phyloP scores from a whole-genome alignment of 1,140 invertebrate species.

The fruit fly (Drosophila melanogaster) region Release_6_plus_ISO1_MT NT_033777.3:22631501-22632000 shows the following conservation, averaged over 20 bases:
- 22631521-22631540: neutral
- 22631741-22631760: neutral
- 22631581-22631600: neutral
- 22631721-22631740: slow-evolving; percentile 4
- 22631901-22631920: slow-evolving; percentile 33
- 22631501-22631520: slow-evolving; percentile 12
- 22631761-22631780: slow-evolving; percentile 33
- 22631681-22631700: neutral
- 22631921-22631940: slow-evolving; percentile 35
- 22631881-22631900: slow-evolving; percentile 43
- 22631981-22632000: slow-evolving; percentile 63
- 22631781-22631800: slow-evolving; percentile 28
- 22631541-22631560: neutral
- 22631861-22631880: slow-evolving; percentile 43
- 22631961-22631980: slow-evolving; percentile 14
- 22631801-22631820: slow-evolving; percentile 28
- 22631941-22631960: slow-evolving; percentile 6
- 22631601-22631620: neutral
- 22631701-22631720: neutral
- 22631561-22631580: neutral
- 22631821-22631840: slow-evolving; percentile 40
- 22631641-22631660: neutral
- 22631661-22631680: neutral
- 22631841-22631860: slow-evolving; percentile 14
- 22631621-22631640: too few relatives aligned